Base-by-base conservation (phyloP, 2,797 vertebrate species). In the Clarias pachynema region DNA sequence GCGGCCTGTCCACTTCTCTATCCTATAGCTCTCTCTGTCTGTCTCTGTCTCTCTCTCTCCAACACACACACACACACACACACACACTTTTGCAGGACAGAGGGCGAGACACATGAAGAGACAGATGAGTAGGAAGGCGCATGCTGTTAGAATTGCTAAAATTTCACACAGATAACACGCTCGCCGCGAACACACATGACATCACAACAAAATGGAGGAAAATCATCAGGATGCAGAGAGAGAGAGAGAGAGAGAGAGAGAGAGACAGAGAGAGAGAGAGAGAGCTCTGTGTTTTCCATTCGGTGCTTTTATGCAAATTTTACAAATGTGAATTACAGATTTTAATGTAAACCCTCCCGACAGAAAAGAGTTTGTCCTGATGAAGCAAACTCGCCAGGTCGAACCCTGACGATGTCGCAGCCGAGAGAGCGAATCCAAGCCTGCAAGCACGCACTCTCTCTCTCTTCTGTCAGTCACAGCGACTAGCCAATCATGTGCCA, bases 1-100 rank as follows among this genome's bases (percentile, higher is more conserved):
- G 91, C 91, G 40, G 90, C 92, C 92, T 91, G 91, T 93, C 92
- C 93, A 92, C 88, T 40, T 26, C 88, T 85, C 90, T 80, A 90
- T 91, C 91, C 85, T 80, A 85, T 82, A 82, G 66, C 87, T 68
- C 82, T 72, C 57, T 2, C 75, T 62, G 18, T 62, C 14, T 16
- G 6, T 31, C 34, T 31, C 44, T 12, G 44, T 49, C 44, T 10
- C 44, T 49, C 44, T 49, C 34, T 37, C 34, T n/a, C n/a, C n/a
- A n/a, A n/a, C n/a, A n/a, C 22, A 80, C n/a, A 83, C 65, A 86
- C 16, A 86, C 24, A 57, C 70, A 26, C 70, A 65, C 63, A 69
- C 66, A 34, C 16, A 34, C 29, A 34, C 69, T 37, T 14, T 15
- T 53, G 8, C 16, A 18, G 53, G 72, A 74, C 44, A 53, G 72